Conservation (phyloP, 2,888 invertebrate genomes). For the Eurois occulta region DNA sequence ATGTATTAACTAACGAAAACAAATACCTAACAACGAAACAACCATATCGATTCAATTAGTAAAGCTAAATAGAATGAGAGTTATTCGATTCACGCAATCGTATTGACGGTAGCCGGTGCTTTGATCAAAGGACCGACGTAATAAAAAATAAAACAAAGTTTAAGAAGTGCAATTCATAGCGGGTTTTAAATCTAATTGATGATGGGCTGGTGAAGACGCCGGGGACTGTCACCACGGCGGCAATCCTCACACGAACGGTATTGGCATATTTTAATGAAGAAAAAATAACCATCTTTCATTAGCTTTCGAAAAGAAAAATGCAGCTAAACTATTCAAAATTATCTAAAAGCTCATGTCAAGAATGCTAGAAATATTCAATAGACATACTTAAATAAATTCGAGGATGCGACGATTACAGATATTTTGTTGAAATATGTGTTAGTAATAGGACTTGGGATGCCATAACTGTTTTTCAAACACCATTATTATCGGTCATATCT, state of each 20-base stretch:
- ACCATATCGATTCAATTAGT: constrained; percentile 81
- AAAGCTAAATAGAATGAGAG: constrained; percentile 77
- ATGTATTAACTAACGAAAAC: constrained; percentile 79
- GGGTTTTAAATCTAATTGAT: constrained; percentile 77
- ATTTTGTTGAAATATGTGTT: constrained; percentile 52
- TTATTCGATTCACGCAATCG: constrained; percentile 76
- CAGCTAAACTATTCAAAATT: constrained; percentile 70
- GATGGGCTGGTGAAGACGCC: constrained; percentile 67
- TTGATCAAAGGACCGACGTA: constrained; percentile 75
- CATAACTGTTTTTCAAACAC: constrained; percentile 35
- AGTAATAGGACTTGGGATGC: constrained; percentile 19
- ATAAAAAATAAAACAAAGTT: constrained; percentile 62
- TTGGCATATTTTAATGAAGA: constrained; percentile 68
- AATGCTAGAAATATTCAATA: constrained; percentile 58
- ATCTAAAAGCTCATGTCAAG: constrained; percentile 69
- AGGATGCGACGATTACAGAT: constrained; percentile 38
- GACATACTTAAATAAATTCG: constrained; percentile 53
- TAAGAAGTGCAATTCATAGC: constrained; percentile 76
- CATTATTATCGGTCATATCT: constrained; percentile 38
- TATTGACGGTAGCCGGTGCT: constrained; percentile 73
- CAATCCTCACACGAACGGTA: constrained; percentile 71
- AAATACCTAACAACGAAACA: constrained; percentile 77
- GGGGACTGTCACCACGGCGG: constrained; percentile 74
- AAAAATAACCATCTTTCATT: constrained; percentile 53
- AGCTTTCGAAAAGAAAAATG: constrained; percentile 71